Percentiles rank a stretch among this genome's conserved stretches.
Evolutionary conservation across 2,888 invertebrate genomes (phyloP).

Genomic region (Theristus sp.): DNA sequence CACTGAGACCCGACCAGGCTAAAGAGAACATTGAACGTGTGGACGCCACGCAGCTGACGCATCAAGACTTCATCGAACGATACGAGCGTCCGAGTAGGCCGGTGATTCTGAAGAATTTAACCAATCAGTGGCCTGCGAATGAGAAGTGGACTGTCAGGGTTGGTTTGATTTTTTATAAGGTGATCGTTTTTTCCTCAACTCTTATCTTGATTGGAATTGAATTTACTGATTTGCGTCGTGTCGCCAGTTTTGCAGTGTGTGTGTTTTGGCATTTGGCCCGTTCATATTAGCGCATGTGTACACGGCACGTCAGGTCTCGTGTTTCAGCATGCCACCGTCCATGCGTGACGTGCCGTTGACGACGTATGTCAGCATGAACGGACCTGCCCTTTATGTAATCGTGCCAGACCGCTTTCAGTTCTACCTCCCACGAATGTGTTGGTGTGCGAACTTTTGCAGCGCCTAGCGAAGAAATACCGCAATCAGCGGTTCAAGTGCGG

Average conservation of each 20-base stretch:
- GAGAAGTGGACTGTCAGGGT: conserved; percentile 66
- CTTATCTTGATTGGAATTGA: no score
- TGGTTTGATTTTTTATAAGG: no score
- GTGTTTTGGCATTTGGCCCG: no score
- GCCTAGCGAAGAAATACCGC: conserved; percentile 79
- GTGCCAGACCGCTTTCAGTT: no score
- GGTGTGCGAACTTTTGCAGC: conserved; percentile 33
- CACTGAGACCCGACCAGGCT: background rate
- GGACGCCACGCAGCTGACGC: conserved; percentile 47
- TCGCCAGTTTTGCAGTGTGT: no score
- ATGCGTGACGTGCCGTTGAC: no score
- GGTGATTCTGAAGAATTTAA: conserved; percentile 66
- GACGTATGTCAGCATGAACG: no score
- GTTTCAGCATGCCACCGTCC: background rate
- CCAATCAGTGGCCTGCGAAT: conserved; percentile 66
- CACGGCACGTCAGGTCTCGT: background rate
- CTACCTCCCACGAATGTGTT: background rate
- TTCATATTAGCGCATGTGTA: no score
- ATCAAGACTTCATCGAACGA: conserved; percentile 63
- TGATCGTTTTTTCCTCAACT: no score
- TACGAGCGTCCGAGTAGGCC: conserved; percentile 80
- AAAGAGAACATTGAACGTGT: conserved; percentile 67
- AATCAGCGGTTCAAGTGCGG: conserved; percentile 99
- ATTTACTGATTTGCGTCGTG: no score
- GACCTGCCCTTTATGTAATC: no score